Percentiles rank a stretch among this genome's conserved stretches.
phyloP scores from a whole-genome alignment of 2,888 invertebrate species.

The Agrenia bidenticulata region DNA sequence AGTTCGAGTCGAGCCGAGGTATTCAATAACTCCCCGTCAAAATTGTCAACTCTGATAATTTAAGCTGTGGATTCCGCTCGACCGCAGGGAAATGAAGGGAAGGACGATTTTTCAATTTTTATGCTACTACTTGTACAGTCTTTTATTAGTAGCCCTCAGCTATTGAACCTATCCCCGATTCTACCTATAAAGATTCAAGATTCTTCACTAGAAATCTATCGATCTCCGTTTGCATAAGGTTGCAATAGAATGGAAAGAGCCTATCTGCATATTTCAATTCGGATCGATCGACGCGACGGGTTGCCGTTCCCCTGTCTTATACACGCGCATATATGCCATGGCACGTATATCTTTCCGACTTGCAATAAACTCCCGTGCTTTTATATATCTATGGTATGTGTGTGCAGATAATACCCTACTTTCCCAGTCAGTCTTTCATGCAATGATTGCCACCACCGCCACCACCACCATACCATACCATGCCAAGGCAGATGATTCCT shows the following conservation, averaged over 20 bases:
- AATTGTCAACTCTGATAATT: slow-evolving; percentile 20
- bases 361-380: too few relatives aligned
- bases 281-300: slow-evolving; percentile 33
- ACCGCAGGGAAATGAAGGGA: slow-evolving; percentile 19
- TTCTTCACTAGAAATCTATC: slow-evolving; percentile 1
- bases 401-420: slow-evolving; percentile 12
- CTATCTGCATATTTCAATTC: slow-evolving; percentile 41
- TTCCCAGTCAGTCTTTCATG: too few relatives aligned
- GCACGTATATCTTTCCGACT: too few relatives aligned
- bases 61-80: slow-evolving; percentile 18
- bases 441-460: not conserved
- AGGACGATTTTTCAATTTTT: slow-evolving; percentile 24
- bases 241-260: slow-evolving; percentile 20
- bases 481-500: too few relatives aligned
- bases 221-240: slow-evolving; percentile 18
- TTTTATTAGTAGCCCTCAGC: not conserved
- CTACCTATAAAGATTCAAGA: not conserved
- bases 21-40: slow-evolving; percentile 24
- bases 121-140: slow-evolving; percentile 6
- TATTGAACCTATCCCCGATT: not conserved
- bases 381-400: slow-evolving; percentile 1
- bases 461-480: not conserved
- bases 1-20: not conserved
- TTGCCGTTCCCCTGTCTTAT: slow-evolving; percentile 24
- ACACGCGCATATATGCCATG: too few relatives aligned